A percentile compares a stretch with the other conserved stretches of the same genome.
These are phyloP conservation scores for Neocrepidodera transversa DNA, from an alignment of 2,888 invertebrate genomes.

Conservation along the genomic window DNA sequence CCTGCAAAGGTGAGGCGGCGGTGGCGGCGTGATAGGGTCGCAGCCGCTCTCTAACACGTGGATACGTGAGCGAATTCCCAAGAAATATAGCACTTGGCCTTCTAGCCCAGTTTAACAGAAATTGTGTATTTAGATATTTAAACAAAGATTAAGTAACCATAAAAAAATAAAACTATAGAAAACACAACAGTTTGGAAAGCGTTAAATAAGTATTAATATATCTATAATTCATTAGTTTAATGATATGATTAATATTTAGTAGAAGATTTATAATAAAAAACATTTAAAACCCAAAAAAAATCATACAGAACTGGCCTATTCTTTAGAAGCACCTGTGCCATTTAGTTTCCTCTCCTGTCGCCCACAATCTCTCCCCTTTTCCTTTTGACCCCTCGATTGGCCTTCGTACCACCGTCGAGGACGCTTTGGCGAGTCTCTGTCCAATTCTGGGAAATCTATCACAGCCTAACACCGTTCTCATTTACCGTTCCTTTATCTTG, in stretches of 20 bases:
- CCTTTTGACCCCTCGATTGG: conserved; percentile 10
- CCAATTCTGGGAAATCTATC: conserved; percentile 52
- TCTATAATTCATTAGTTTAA: no score
- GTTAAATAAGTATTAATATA: no score
- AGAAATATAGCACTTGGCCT: conserved; percentile 42
- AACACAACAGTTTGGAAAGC: no score
- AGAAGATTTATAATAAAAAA: no score
- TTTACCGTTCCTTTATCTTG: conserved; percentile 55
- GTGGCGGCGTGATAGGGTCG: conserved; percentile 5
- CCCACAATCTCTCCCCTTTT: conserved; percentile 33
- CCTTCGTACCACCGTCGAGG: conserved; percentile 3
- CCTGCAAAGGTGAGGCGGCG: conserved; percentile 45
- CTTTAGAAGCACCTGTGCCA: conserved; percentile 48
- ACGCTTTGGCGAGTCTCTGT: conserved; percentile 37
- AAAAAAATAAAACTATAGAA: no score
- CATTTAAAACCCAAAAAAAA: no score
- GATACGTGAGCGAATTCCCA: conserved; percentile 56
- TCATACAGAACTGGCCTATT: conserved; percentile 5
- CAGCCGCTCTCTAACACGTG: neutral
- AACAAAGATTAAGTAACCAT: conserved; percentile 12
- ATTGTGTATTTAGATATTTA: neutral
- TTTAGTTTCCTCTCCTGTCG: conserved; percentile 38
- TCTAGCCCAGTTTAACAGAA: conserved; percentile 1
- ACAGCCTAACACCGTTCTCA: conserved; percentile 52
- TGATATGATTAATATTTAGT: no score